These are phyloP conservation scores for Pristionchus japonicus DNA, from an alignment of 2,888 invertebrate species.

Conservation along the genomic window DNA sequence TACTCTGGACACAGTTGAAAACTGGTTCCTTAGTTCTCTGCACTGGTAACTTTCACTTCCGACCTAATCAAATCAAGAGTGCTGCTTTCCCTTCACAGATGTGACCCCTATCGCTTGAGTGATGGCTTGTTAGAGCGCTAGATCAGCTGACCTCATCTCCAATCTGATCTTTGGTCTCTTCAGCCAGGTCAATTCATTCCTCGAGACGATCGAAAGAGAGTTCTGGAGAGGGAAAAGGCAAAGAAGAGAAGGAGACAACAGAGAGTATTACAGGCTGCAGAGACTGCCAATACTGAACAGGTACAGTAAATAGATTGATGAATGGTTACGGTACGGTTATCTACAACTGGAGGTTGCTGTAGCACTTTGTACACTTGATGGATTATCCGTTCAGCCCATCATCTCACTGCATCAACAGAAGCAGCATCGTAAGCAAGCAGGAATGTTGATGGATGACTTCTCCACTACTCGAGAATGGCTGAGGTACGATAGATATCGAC, in stretches of 20 bases:
- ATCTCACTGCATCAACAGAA: conserved; percentile 79
- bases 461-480: conserved; percentile 44
- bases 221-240: conserved; percentile 83
- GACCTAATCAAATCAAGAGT: not conserved
- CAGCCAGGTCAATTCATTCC: conserved; percentile 84
- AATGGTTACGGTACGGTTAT: not conserved
- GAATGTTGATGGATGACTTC: conserved; percentile 42
- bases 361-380: not conserved
- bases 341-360: not conserved
- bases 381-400: conserved; percentile 72
- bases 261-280: conserved; percentile 74
- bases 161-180: conserved; percentile 39
- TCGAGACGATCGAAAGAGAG: conserved; percentile 84
- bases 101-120: not conserved
- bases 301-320: not conserved
- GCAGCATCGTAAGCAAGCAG: conserved; percentile 34
- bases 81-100: conserved; percentile 1
- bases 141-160: not conserved
- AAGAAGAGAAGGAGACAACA: conserved; percentile 78
- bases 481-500: conserved; percentile 30
- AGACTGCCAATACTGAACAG: conserved; percentile 52
- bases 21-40: not conserved
- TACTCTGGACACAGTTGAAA: not conserved
- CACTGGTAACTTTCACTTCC: not conserved
- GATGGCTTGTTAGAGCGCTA: not conserved